A percentile compares a stretch with the other conserved stretches of the same genome.
These are phyloP conservation scores for Calliopsis andreniformis DNA, from an alignment of 1,140 invertebrate species.

Conservation along the genomic window DNA sequence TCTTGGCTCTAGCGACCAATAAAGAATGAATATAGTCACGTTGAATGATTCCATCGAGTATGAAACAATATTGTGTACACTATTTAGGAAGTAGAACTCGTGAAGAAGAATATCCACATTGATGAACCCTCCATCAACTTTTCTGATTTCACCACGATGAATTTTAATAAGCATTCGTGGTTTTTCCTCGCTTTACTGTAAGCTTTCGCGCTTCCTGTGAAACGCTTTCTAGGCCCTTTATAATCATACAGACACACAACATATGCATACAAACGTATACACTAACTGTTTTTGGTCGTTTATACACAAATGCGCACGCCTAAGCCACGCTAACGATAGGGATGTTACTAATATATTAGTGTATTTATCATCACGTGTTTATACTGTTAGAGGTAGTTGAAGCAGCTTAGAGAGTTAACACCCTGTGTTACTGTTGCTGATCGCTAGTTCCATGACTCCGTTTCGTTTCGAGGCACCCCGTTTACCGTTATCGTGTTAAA, in stretches of 20 bases:
- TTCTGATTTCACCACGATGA: neutral
- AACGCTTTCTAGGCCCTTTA: conserved; percentile 47
- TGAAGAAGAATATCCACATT: conserved; percentile 29
- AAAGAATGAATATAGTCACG: neutral
- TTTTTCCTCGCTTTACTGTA: conserved; percentile 59
- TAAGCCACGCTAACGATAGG: conserved; percentile 45
- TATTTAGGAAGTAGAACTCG: conserved; percentile 35
- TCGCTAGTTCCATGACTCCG: conserved; percentile 8
- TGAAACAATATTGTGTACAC: neutral
- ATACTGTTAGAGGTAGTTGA: conserved; percentile 47
- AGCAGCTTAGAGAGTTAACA: conserved; percentile 46
- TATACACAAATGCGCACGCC: conserved; percentile 29
- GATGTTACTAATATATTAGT: conserved; percentile 33
- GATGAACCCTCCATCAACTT: conserved; percentile 11
- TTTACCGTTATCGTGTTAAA: conserved; percentile 34
- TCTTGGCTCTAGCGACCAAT: neutral
- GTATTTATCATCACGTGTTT: conserved; percentile 43
- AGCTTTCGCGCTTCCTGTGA: conserved; percentile 69
- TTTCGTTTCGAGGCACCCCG: neutral
- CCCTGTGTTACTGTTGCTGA: conserved; percentile 35
- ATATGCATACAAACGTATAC: conserved; percentile 18
- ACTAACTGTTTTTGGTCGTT: conserved; percentile 19
- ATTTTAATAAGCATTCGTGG: conserved; percentile 12
- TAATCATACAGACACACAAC: neutral
- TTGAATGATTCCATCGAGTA: neutral